Evolutionary conservation across 2,888 invertebrate species (phyloP), one percentile per base, ranked within the genome.

Genomic region (Acanthosepion esculentum): DNA sequence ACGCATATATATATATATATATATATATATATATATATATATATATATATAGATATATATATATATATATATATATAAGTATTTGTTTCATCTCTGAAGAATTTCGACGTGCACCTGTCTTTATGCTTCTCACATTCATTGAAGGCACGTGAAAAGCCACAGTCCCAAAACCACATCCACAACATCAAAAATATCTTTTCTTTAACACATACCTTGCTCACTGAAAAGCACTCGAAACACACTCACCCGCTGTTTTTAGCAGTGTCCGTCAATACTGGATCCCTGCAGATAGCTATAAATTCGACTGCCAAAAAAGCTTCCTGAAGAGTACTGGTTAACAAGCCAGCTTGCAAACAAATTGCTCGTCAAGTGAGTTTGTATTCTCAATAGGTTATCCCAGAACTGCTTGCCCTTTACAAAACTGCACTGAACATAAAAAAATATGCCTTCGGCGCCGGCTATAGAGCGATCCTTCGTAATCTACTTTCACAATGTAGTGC

Each of bases 11-110:
- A 26, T 59, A 59, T 59, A 59, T 78, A 78, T 78, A 78, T 78
- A 78, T 78, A 78, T 78, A 78, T 78, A 78, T 78, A 78, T 78
- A 78, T 78, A 78, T 78, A 78, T 78, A 78, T 78, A 78, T 78
- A 78, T 78, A 78, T 78, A 78, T 78, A 78, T 78, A 78, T 78
- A 78, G n/a, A n/a, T 78, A n/a, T 78, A 78, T 78, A 78, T n/a
- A 78, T 78, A 78, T 78, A 78, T 78, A 78, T 78, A 78, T 78
- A 78, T 78, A 78, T 78, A 78, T 78, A n/a, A n/a, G n/a, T 12
- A n/a, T n/a, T 78, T 78, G 78, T 78, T 78, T 78, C 78, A 78
- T 78, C 78, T 78, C 78, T 78, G 78, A 78, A 78, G 29, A n/a
- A n/a, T 78, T 78, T n/a, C 78, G 12, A 8, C n/a, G n/a, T n/a